Evolutionary conservation across 2,888 invertebrate genomes (phyloP), one percentile per base, ranked within the genome.

Genomic region (Synanthedon andrenaeformis): DNA sequence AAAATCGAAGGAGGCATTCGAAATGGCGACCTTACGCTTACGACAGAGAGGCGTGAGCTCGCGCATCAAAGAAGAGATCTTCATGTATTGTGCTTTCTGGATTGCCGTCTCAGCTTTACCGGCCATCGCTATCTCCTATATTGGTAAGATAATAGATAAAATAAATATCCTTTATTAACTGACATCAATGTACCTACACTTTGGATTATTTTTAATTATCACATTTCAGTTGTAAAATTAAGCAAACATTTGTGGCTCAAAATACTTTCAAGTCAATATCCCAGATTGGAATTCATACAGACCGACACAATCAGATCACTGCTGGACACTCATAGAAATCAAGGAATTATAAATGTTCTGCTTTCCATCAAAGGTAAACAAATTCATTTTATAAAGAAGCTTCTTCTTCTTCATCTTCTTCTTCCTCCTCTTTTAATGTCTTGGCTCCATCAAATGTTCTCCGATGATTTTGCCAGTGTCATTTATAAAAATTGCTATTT

Each of bases 291-390:
- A 59, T 90, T 92, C 63, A 90, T 91, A 48, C 82, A 79, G 57
- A 89, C 89, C 0, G 89, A 90, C 63, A 91, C 91, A 42, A 85
- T 93, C 41, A 88, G 93, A 4, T 91, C 92, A 0, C 76, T 93
- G 3, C 88, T 93, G 52, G 93, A 94, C 66, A 93, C 93, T 0
- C 90, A 90, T 53, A 82, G 92, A 56, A 93, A 93, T 70, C 92
- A 93, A 62, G 93, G 93, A 10, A 91, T 93, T 57, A 90, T 93
- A 58, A 91, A 92, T 58, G 91, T 93, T 2, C 76, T 94, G 23
- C 83, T 93, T 2, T 89, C 89, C 57, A 81, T 93, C 0, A 91
- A 89, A 72, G 93, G 92, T 70, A 73, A 58, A 57, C 62, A 49
- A 51, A 51, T n/a, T 50, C n/a, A 17, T 4, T 41, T 3, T 41